These are phyloP conservation scores for Coracias cyanogaster DNA, from an alignment of 2,797 vertebrate genomes.

Conservation along the genomic window DNA sequence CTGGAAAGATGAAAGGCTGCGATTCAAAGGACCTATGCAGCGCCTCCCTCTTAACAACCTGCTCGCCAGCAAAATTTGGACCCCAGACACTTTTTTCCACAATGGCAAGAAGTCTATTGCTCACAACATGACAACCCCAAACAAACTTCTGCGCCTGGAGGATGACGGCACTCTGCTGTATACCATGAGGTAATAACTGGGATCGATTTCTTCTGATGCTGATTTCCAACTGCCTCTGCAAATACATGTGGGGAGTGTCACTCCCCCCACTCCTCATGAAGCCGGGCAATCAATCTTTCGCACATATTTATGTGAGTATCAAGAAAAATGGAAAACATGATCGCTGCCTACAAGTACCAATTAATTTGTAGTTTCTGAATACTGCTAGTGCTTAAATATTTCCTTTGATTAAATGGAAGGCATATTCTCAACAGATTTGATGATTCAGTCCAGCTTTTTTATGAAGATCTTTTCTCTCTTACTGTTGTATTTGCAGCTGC, in stretches of 20 bases:
- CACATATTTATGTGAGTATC: not conserved
- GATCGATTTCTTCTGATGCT: not conserved
- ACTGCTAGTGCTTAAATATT: constrained; percentile 51
- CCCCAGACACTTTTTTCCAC: constrained; percentile 91
- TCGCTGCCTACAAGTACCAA: constrained; percentile 23
- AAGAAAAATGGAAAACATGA: constrained; percentile 57
- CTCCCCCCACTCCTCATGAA: not conserved
- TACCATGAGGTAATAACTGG: constrained; percentile 89
- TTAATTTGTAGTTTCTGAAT: constrained; percentile 62
- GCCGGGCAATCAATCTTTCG: not conserved
- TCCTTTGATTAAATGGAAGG: constrained; percentile 56
- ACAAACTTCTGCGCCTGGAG: constrained; percentile 88
- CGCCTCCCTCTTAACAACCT: constrained; percentile 89
- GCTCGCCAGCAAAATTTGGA: constrained; percentile 92
- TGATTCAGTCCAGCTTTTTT: constrained; percentile 56
- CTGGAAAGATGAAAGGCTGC: constrained; percentile 90
- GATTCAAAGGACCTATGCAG: constrained; percentile 90
- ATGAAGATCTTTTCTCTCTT: constrained; percentile 8
- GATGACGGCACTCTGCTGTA: constrained; percentile 92
- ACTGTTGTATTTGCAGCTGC: constrained; percentile 28
- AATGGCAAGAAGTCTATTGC: constrained; percentile 93
- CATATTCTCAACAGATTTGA: constrained; percentile 57
- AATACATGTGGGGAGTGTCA: not conserved
- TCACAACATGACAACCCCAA: constrained; percentile 92
- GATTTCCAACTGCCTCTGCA: not conserved